Conservation (phyloP, 2,113 vertebrate species). For the Tyto alba region DNA sequence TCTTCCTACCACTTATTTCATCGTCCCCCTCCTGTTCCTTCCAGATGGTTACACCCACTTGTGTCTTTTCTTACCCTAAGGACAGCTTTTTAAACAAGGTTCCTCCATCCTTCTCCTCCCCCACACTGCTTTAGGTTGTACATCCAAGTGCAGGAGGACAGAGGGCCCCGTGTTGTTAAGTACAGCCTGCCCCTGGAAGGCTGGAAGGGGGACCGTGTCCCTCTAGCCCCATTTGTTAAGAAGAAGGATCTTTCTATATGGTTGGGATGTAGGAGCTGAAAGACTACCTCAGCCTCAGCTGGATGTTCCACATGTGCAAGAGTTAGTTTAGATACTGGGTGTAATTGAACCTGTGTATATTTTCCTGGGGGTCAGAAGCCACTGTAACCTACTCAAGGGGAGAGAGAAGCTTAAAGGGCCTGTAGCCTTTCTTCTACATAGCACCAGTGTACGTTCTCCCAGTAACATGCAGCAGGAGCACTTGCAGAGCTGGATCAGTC, state of each 20-base stretch:
- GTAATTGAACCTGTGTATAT: neutral
- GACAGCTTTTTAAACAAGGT: slow-evolving; percentile 49
- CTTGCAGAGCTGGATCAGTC: neutral
- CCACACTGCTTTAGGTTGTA: neutral
- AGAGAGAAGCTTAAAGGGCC: neutral
- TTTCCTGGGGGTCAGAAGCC: neutral
- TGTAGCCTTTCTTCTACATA: neutral
- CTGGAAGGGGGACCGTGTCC: neutral
- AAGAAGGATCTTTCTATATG: neutral
- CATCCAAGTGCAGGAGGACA: neutral
- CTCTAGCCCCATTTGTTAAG: neutral
- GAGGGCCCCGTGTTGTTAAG: neutral
- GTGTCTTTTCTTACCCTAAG: slow-evolving; percentile 63
- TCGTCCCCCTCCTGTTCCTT: slow-evolving; percentile 53
- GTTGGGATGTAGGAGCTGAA: neutral
- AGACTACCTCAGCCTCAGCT: neutral
- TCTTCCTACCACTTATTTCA: slow-evolving; percentile 53
- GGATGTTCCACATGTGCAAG: neutral
- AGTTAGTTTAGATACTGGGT: neutral
- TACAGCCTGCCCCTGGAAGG: neutral
- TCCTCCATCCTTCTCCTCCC: slow-evolving; percentile 20
- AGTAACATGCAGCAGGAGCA: neutral
- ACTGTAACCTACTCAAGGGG: neutral
- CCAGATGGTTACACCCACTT: slow-evolving; percentile 63
- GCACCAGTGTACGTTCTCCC: accelerated